Evolutionary conservation across 1,140 invertebrate genomes (phyloP), one percentile per base, ranked within the genome.

Genomic region (Bilobella aurantiaca): DNA sequence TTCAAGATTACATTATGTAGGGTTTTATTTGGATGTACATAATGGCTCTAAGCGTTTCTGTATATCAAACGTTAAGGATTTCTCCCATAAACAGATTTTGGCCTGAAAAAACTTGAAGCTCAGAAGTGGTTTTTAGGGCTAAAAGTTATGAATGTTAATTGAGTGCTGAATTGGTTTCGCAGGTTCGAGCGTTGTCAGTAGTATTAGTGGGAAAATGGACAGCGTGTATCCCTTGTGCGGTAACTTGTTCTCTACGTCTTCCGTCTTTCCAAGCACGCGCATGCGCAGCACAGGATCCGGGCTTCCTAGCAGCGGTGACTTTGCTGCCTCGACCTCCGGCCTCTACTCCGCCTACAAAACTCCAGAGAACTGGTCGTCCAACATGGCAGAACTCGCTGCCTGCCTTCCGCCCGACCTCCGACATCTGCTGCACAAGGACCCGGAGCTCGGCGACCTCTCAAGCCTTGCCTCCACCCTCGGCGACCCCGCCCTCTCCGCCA

Each of bases 351-450:
- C 60, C 59, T 70, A 68, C 58, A 72, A 68, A 68, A 67, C 66
- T 63, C 62, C 69, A 57, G 69, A 72, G 25, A 68, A 49, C 32
- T 72, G 73, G 66, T 62, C 60, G 29, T 69, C 73, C 3, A 74
- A 72, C 53, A 63, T 77, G 34, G 71, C 73, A 27, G 76, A 77
- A 53, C 61, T 81, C 34, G 79, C 78, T 12, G 79, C 78, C 25
- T 78, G 77, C 69, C 73, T 81, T 46, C 79, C 79, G 3, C 79
- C 79, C 1, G 79, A 81, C 69, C 73, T 81, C 5, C 70, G 79
- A 28, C 79, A 81, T 65, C 74, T 81, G 5, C 74, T 80, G 31
- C 66, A 73, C 58, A 68, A 70, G 62, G 70, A 68, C 37, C 53
- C 65, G 5, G 32, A 65, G 32, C 28, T 62, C 31, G 66, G 62